Evolutionary conservation across 2,888 invertebrate genomes (phyloP).

Genomic region (Chymomyza procnemis): DNA sequence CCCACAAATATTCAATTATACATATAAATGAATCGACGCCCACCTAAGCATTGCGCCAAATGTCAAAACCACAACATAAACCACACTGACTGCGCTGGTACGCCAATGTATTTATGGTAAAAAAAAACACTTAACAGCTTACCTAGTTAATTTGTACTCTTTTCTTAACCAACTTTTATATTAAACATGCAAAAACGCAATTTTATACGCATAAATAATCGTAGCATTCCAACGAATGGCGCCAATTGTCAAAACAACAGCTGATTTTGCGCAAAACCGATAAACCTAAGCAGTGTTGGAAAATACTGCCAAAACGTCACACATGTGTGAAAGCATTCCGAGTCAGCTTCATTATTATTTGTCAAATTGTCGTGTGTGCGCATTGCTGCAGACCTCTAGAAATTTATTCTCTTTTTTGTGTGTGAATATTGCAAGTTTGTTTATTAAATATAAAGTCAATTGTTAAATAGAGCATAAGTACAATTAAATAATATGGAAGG

Average conservation of each 20-base stretch:
- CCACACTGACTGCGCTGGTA: too few species aligned
- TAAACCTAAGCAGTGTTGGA: not conserved
- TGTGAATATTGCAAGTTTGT: not conserved
- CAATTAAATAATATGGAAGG: conserved; percentile 24
- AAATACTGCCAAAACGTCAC: not conserved
- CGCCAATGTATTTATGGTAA: too few species aligned
- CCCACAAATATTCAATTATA: too few species aligned
- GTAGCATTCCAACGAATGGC: not conserved
- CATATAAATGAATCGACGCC: too few species aligned
- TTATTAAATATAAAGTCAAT: not conserved
- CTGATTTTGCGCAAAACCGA: not conserved
- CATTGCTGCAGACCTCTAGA: not conserved
- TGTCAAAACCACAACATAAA: too few species aligned
- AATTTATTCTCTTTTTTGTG: not conserved
- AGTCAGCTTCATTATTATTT: not conserved
- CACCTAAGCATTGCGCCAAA: too few species aligned
- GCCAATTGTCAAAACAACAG: not conserved
- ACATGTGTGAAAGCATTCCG: not conserved
- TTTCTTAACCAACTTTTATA: too few species aligned
- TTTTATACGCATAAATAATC: not conserved
- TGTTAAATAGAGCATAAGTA: not conserved
- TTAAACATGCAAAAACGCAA: too few species aligned
- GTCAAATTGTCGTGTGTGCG: not conserved
- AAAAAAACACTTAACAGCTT: too few species aligned
- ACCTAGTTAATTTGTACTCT: too few species aligned